phyloP scores from a whole-genome alignment of 1,140 invertebrate genomes.

The Bilobella aurantiaca region DNA sequence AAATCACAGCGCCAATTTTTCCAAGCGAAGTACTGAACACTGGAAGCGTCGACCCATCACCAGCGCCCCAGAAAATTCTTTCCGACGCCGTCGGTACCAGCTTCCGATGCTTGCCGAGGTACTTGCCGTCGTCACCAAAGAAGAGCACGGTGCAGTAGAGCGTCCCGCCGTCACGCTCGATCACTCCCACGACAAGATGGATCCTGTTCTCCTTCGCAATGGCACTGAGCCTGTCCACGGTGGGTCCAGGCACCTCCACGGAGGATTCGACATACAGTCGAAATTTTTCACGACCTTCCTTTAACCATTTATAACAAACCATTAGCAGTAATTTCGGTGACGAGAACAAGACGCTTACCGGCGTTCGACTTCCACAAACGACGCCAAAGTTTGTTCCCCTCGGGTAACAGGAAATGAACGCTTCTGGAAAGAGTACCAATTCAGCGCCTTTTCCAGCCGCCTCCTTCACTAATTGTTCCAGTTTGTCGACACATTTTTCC shows the following conservation, averaged over 20 bases:
- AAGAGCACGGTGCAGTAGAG: slow-evolving; percentile 31
- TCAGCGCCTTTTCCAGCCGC: slow-evolving; percentile 14
- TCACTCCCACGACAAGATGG: slow-evolving; percentile 15
- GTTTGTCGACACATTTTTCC: slow-evolving; percentile 15
- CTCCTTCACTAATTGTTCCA: slow-evolving; percentile 5
- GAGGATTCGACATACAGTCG: slow-evolving; percentile 11
- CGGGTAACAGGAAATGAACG: slow-evolving; percentile 23
- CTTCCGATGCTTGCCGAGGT: slow-evolving; percentile 37
- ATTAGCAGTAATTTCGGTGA: not conserved
- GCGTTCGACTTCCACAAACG: not conserved
- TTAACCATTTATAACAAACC: not conserved
- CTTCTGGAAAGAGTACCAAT: slow-evolving; percentile 25
- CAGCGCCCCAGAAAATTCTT: slow-evolving; percentile 37
- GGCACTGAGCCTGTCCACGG: not conserved
- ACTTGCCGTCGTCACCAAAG: slow-evolving; percentile 28
- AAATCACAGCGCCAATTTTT: slow-evolving; percentile 37
- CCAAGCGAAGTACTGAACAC: slow-evolving; percentile 35
- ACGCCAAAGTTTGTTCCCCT: slow-evolving; percentile 19
- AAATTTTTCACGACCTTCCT: slow-evolving; percentile 15
- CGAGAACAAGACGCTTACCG: not conserved
- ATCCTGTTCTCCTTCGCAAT: slow-evolving; percentile 14
- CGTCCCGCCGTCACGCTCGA: slow-evolving; percentile 4
- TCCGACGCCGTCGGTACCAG: slow-evolving; percentile 37
- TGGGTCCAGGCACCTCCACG: slow-evolving; percentile 9
- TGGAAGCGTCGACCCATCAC: slow-evolving; percentile 37